Percentiles rank a stretch among this genome's conserved stretches.
Evolutionary conservation across 2,797 vertebrate species (phyloP).

Genomic region (Leucoraja ocellata): DNA sequence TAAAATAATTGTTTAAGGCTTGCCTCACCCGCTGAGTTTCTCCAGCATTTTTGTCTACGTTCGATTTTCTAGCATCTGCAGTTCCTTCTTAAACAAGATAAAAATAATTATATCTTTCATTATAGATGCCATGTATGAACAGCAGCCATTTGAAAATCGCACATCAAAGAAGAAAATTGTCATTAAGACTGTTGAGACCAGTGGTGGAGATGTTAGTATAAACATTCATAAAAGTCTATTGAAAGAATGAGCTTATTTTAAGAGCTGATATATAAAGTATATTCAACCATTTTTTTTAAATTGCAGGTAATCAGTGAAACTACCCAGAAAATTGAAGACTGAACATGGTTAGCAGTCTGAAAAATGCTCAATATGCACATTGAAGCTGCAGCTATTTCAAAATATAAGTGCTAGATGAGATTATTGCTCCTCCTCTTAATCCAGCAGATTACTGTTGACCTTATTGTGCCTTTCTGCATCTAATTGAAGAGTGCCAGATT

Average conservation of each 20-base stretch:
- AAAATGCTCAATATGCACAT: constrained; percentile 20
- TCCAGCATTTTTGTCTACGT: too few relatives aligned
- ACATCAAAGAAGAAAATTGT: constrained; percentile 81
- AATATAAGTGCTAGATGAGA: constrained; percentile 55
- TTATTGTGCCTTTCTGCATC: constrained; percentile 81
- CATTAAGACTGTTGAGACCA: constrained; percentile 91
- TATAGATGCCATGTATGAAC: constrained; percentile 79
- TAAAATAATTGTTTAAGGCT: too few relatives aligned
- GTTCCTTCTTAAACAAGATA: too few relatives aligned
- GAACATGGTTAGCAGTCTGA: constrained; percentile 43
- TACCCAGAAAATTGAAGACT: constrained; percentile 81
- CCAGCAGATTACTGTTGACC: constrained; percentile 60
- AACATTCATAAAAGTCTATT: background rate
- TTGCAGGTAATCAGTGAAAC: constrained; percentile 87
- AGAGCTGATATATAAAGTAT: background rate
- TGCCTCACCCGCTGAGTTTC: too few relatives aligned
- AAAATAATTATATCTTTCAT: constrained; percentile 32
- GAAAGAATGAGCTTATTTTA: background rate
- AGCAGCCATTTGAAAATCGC: constrained; percentile 69
- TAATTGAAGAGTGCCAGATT: constrained; percentile 64
- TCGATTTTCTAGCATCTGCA: too few relatives aligned
- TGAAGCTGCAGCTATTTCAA: constrained; percentile 47
- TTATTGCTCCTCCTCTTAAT: constrained; percentile 54
- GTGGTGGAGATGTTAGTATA: constrained; percentile 81
- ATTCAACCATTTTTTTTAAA: constrained; percentile 37